Evolutionary conservation across 1,140 invertebrate genomes (phyloP).

Genomic region (Patella vulgata): DNA sequence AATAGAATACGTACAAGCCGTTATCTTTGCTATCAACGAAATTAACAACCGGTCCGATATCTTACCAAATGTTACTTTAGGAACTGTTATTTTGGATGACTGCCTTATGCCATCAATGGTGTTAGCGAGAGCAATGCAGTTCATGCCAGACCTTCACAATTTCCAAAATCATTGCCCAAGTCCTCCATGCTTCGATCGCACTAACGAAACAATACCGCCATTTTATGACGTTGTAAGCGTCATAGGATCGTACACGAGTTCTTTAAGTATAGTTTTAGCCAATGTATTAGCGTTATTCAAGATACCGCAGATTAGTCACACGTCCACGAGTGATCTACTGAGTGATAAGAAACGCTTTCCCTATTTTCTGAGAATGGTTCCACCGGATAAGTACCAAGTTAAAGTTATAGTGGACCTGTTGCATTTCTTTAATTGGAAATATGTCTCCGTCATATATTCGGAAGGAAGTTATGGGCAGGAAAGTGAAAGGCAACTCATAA

Average conservation of each 20-base stretch:
- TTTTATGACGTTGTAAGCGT: slow-evolving; percentile 47
- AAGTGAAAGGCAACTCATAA: slow-evolving; percentile 49
- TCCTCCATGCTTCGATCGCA: neutral
- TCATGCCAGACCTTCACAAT: slow-evolving; percentile 31
- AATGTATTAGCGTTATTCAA: slow-evolving; percentile 41
- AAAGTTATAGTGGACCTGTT: slow-evolving; percentile 42
- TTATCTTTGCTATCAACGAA: slow-evolving; percentile 35
- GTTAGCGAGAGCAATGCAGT: slow-evolving; percentile 38
- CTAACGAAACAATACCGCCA: slow-evolving; percentile 1
- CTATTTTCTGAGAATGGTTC: slow-evolving; percentile 49
- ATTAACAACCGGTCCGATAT: slow-evolving; percentile 33
- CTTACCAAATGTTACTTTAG: slow-evolving; percentile 34
- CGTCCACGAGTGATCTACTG: slow-evolving; percentile 44
- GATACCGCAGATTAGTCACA: slow-evolving; percentile 50
- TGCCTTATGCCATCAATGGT: slow-evolving; percentile 36
- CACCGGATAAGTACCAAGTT: slow-evolving; percentile 49
- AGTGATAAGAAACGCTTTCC: slow-evolving; percentile 50
- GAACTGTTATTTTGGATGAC: slow-evolving; percentile 37
- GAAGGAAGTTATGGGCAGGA: slow-evolving; percentile 67
- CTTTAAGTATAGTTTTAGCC: slow-evolving; percentile 39
- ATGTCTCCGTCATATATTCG: slow-evolving; percentile 45
- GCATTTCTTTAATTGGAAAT: slow-evolving; percentile 41
- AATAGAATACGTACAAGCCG: slow-evolving; percentile 34
- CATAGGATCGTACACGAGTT: slow-evolving; percentile 40
- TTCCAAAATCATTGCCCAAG: neutral